Conservation (phyloP, 2,797 vertebrate species). For the Sibirionetta formosa region DNA sequence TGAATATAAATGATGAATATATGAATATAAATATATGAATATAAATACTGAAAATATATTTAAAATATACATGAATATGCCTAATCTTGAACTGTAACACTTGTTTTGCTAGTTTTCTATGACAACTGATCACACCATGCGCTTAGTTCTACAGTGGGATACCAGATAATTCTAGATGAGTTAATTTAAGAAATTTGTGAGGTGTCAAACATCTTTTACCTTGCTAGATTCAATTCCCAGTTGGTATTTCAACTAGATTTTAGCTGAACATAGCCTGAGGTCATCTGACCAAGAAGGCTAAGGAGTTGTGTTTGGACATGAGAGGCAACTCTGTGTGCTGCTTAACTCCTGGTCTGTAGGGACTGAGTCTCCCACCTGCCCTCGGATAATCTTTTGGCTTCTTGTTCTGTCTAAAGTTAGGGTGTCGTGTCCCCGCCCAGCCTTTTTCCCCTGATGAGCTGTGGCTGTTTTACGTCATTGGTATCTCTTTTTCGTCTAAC, state of each 20-base stretch:
- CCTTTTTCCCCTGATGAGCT: neutral
- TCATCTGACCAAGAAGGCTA: neutral
- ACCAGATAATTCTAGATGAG: neutral
- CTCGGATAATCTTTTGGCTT: neutral
- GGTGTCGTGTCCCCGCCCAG: neutral
- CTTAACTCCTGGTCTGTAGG: neutral
- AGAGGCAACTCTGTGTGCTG: neutral
- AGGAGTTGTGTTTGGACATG: neutral
- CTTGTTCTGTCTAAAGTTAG: neutral
- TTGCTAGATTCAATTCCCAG: neutral
- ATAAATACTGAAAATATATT: neutral
- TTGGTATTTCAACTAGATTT: neutral
- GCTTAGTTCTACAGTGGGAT: neutral
- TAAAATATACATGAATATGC: neutral
- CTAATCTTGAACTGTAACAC: neutral
- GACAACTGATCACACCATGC: neutral
- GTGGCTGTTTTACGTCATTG: neutral
- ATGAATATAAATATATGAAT: neutral
- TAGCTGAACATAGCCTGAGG: neutral
- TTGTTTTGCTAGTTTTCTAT: neutral
- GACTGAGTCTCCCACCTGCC: neutral
- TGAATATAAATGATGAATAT: neutral
- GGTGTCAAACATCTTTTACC: neutral
- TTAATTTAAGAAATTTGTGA: neutral
- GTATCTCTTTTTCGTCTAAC: neutral